These are phyloP conservation scores for Rotaria sp. DNA, from an alignment of 2,888 invertebrate species.

Conservation along the genomic window DNA sequence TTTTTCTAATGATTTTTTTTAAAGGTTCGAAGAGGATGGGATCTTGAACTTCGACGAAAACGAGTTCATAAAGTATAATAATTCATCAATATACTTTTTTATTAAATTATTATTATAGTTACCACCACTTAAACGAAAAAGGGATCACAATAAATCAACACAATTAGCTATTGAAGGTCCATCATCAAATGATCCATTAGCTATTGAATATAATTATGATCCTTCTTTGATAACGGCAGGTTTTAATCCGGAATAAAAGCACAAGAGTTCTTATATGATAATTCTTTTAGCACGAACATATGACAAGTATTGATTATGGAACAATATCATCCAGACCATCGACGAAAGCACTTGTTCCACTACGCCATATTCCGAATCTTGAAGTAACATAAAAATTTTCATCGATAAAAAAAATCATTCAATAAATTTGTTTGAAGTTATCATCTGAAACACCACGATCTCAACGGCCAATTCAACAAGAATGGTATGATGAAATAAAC, in stretches of 20 bases:
- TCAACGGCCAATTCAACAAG: background rate
- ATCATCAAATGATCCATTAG: background rate
- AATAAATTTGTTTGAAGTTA: background rate
- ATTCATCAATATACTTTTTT: no score
- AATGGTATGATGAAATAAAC: background rate
- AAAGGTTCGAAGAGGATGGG: background rate
- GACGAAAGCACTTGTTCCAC: background rate
- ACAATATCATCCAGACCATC: background rate
- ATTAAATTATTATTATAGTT: background rate
- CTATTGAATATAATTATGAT: background rate
- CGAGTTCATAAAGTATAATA: background rate
- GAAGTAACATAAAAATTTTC: background rate
- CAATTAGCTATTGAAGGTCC: background rate
- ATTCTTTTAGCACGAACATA: background rate
- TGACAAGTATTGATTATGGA: background rate
- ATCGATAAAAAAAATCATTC: no score
- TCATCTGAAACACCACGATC: background rate
- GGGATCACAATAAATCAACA: background rate
- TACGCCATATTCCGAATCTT: background rate
- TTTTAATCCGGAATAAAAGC: no score
- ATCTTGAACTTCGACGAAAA: background rate
- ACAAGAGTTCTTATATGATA: no score
- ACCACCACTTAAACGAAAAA: slow-evolving; percentile 4
- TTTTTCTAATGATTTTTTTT: no score
- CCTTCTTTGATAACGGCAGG: background rate